Evolutionary conservation across 2,113 vertebrate genomes (phyloP), one percentile per base, ranked within the genome.

Genomic region (Pogonocichla stellata): DNA sequence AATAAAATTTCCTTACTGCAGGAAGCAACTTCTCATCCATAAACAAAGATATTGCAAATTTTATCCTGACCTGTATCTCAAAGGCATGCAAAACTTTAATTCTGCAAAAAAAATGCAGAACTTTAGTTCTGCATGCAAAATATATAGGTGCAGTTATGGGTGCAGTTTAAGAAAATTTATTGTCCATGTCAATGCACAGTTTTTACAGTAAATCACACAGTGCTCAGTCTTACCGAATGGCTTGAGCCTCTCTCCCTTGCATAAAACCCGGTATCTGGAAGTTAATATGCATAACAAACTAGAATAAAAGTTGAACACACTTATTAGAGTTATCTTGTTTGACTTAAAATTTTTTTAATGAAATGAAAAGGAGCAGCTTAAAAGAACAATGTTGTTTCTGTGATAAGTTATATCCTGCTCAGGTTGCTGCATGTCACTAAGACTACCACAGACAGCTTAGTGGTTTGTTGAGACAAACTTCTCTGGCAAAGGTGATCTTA

Each of bases 391-490:
- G 24, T 43, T 91, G 24, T 45, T 83, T 88, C 80, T 33, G 19
- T 94, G 51, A n/a, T 43, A 73, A 81, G 36, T 36, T 86, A 36
- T 26, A 28, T 80, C 67, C 71, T 80, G 66, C 57, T 80, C 47
- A 28, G 42, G 25, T 82, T 78, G 58, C 50, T 87, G 25, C 24
- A 36, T 22, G 36, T 66, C 48, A 29, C 81, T 50, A 60, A 71
- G 34, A 50, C 18, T 53, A 69, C 57, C 75, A 26, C 26, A 65
- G 34, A 33, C 78, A 79, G 75, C 29, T 66, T 62, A 67, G 43
- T 85, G 80, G 88, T 81, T 65, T 65, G 50, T 80, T 62, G 33
- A 83, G 69, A 93, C 58, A 92, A 96, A 84, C 54, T 92, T 51
- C 58, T 90, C 24, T 69, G 65, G 67, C 38, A 36, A 81, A 93